Base-by-base conservation (phyloP, 2,113 vertebrate genomes). In the Laterallus jamaicensis region DNA sequence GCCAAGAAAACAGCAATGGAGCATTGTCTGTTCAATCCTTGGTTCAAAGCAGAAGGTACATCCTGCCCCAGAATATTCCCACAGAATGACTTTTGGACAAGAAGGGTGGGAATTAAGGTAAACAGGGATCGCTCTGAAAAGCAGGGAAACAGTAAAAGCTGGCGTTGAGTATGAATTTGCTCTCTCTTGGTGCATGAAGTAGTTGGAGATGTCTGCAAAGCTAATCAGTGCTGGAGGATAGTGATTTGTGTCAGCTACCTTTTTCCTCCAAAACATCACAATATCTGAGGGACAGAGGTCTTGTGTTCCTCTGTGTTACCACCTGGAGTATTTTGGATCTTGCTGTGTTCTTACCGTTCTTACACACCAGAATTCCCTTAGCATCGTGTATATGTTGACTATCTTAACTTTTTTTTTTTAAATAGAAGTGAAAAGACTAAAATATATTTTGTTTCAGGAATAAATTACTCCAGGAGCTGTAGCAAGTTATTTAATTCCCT, bases 401-500 rank as follows among this genome's bases (percentile, higher is more conserved):
- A 60, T 63, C 32, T 89, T 80, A 76, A 76, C 2, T 44, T 59
- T 64, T 39, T 52, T 52, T 47, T 44, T 44, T 44, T 44, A 15
- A 86, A 68, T 25, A 58, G 11, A 79, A 64, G 7, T 52, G 35
- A 71, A 92, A 91, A 80, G 40, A 54, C 26, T 94, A 62, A 62
- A 86, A 71, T 82, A 90, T 44, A 40, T 91, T 90, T 95, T 88
- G 39, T 83, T 84, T 96, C 52, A 44, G 66, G 37, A 88, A 88
- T 49, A 76, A 86, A 93, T 70, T 83, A 84, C 40, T 92, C 22
- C 68, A 63, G 31, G n/a, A 63, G 55, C 54, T 79, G 7, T 31
- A 60, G 77, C 29, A 86, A 35, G 13, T 28, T 12, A 37, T 89
- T 52, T 75, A 62, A 39, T 88, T 92, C 89, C 77, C 66, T 49